Evolutionary conservation across 2,113 vertebrate genomes (phyloP), one percentile per base, ranked within the genome.

Genomic region (Pheucticus melanocephalus): DNA sequence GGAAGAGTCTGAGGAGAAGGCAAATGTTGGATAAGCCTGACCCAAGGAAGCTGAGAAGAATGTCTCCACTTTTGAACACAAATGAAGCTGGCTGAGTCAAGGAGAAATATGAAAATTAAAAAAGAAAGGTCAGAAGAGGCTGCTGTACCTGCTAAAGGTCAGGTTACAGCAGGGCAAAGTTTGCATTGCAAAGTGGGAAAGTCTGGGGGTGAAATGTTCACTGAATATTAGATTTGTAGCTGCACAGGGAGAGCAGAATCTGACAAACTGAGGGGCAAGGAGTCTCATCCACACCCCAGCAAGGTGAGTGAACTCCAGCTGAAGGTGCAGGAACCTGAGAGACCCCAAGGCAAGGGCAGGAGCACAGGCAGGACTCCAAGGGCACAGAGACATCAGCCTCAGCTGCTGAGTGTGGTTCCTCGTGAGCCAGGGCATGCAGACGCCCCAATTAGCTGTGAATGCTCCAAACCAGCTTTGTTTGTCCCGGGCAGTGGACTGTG

Each of bases 331-430:
- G 37, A 72, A 33, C 21, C 80, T 40, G 44, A 61, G 81, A 57
- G 69, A 39, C 3, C 18, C 78, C 27, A 17, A 50, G 16, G 18
- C 47, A 57, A 39, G 48, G 23, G 18, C 23, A 27, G 65, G 30
- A 51, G 70, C 25, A 59, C 15, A 39, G 59, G 12, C 15, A 39
- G 30, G 44, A n/a, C 44, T 44, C 25, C 27, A 19, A 76, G 76
- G 75, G 28, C 27, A 4, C 21, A 44, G 8, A 64, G 44, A 63
- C 15, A 85, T 16, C 20, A 66, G 9, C 27, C 45, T 33, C 28
- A 31, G 65, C 44, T 33, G 15, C 0, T 42, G 42, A 1, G 31
- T 7, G 5, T 1, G 18, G 47, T 14, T 72, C 42, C 10, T 23
- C 51, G 71, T 63, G 83, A 17, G 50, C 27, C n/a, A 28, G 33